Evolutionary conservation across 37 sponge, comb jelly and placozoan species (phyloP), one percentile per base, ranked within the genome.

Genomic region (Axinella damicornis): DNA sequence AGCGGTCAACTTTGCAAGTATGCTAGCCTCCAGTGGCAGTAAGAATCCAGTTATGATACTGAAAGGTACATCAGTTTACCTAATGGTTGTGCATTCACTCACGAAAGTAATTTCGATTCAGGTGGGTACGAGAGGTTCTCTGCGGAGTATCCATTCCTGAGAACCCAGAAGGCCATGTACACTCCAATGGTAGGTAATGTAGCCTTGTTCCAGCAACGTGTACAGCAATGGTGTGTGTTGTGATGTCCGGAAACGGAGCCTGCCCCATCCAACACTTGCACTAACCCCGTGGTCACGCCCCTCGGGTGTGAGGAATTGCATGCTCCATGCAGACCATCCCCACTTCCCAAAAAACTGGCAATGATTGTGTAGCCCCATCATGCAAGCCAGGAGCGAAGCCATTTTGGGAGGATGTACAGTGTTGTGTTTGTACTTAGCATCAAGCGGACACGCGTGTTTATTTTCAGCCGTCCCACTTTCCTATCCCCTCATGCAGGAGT

Each of bases 91-190:
- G 57, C 58, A 6, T 38, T 56, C 56, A 53, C 2, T 9, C 21
- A 18, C 56, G 5, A 36, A 4, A 54, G 16, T 19, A 69, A 19
- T 25, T 16, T 71, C 36, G 39, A 11, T 53, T 5, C 65, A 95
- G 96, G 98, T 74, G 98, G 98, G 2, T 97, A 92, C 82, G 98
- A 95, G 79, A 73, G 85, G 62, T 97, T 97, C 69, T 93, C 96
- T 30, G 98, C 98, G 6, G 91, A 92, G 62, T 97, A 97, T 69
- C 98, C 98, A 0, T 95, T 95, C 78, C 67, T 97, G 65, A 90
- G 94, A 70, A 92, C 98, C 31, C 88, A 95, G 63, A 92, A 95
- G 60, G 88, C 90, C 59, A 74, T 91, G 32, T 97, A 90, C 79
- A 93, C 94, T 19, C 85, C 79, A n/a, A 58, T 85, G 65, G 97